Percentiles rank a stretch among this genome's conserved stretches.
Evolutionary conservation across 92 coral and sea anemone genomes (phyloP).

Genomic region (Isaurus tuberculatus): DNA sequence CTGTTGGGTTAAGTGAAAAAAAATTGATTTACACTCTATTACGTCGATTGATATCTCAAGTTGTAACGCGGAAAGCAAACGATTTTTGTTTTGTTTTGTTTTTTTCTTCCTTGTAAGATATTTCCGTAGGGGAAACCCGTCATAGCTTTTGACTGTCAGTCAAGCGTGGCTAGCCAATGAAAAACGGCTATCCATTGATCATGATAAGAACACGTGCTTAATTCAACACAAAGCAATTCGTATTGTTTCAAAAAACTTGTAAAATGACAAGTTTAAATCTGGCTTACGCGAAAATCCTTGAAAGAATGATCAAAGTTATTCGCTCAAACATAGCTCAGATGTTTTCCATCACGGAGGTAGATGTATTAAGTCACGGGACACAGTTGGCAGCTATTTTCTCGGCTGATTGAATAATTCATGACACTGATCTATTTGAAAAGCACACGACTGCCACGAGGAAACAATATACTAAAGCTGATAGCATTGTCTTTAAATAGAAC

Average conservation of each 20-base stretch:
- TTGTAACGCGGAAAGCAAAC: too few species aligned
- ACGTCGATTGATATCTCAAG: too few species aligned
- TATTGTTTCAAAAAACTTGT: not conserved
- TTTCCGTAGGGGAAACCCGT: conserved; percentile 42
- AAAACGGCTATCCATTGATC: not conserved
- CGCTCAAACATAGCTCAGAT: not conserved
- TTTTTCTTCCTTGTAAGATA: not conserved
- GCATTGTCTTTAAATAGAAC: conserved; percentile 20
- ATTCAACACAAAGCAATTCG: not conserved
- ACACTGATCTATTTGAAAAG: not conserved
- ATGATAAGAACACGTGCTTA: not conserved
- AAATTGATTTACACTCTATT: too few species aligned
- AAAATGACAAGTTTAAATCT: not conserved
- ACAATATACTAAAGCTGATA: conserved; percentile 1
- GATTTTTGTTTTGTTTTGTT: not conserved
- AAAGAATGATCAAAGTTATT: not conserved
- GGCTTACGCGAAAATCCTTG: not conserved
- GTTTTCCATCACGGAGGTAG: not conserved
- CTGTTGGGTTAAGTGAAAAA: too few species aligned
- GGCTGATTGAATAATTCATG: conserved; percentile 38
- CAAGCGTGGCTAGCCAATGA: conserved; percentile 18
- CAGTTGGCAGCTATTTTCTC: not conserved
- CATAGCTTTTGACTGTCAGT: conserved; percentile 22
- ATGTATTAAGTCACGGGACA: not conserved
- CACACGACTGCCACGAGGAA: conserved; percentile 54